Conservation (phyloP, 2,888 invertebrate species). For the Eugnorisma glareosa region DNA sequence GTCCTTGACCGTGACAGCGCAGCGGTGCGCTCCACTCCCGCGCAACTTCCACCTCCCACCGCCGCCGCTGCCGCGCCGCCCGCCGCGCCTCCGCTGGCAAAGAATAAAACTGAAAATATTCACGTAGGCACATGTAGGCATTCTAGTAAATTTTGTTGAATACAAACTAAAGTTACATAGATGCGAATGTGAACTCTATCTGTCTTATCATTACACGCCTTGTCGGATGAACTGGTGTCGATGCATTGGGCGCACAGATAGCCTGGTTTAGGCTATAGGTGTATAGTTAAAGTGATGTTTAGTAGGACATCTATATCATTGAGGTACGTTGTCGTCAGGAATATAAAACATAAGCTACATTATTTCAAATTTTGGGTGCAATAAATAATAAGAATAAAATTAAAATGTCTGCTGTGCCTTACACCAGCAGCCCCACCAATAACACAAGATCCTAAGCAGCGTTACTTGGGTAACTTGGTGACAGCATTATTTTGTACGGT, state of each 20-base stretch:
- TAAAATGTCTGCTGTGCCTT: not conserved
- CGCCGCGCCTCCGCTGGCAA: slow-evolving; percentile 59
- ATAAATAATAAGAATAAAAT: not conserved
- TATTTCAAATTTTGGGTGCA: not conserved
- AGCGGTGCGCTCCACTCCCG: slow-evolving; percentile 82
- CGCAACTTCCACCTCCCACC: slow-evolving; percentile 70
- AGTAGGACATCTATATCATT: not conserved
- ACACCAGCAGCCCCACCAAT: not conserved
- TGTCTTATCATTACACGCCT: not conserved
- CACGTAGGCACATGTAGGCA: slow-evolving; percentile 41
- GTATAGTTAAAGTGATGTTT: not conserved
- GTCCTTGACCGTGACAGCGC: slow-evolving; percentile 87
- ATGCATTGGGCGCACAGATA: not conserved
- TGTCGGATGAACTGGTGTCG: not conserved
- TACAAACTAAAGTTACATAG: not conserved
- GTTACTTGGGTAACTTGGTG: not conserved
- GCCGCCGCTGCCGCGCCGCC: slow-evolving; percentile 56
- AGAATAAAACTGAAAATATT: slow-evolving; percentile 52
- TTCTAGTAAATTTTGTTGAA: not conserved
- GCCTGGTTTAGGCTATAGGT: not conserved
- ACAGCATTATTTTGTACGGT: not conserved
- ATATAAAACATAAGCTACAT: not conserved
- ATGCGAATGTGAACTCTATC: not conserved
- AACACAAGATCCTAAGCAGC: not conserved
- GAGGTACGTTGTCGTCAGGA: not conserved